Evolutionary conservation across 64 coral and sea anemone genomes (phyloP), one percentile per base, ranked within the genome.

Genomic region (Hydrozoanthus tunicans): DNA sequence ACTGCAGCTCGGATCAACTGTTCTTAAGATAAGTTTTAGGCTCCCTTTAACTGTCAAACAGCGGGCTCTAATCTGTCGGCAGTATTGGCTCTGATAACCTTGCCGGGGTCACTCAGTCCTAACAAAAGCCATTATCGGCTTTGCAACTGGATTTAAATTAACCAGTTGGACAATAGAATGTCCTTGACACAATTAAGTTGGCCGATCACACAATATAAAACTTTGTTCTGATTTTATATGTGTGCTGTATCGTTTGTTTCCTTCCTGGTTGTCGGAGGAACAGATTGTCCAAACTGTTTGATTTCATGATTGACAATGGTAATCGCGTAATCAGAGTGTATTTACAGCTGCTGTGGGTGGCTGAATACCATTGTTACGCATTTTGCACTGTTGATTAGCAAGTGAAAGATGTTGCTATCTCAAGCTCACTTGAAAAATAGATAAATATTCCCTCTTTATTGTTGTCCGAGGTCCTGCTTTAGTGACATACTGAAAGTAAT

Each of bases 101-200:
- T 58, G 69, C 43, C 55, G 24, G 84, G 84, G 84, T 88, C 84
- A 88, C 54, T 88, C 67, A 73, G 11, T 88, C 54, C 55, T 59
- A 88, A 88, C 84, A 88, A 88, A 88, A 43, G 84, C 84, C 54
- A 88, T 88, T 88, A 88, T 88, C 84, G 68, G 56, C 84, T 73
- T 88, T 88, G 26, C 84, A 88, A 88, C 84, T 88, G 84, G 84
- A 60, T 75, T 56, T 51, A 70, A 88, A 88, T 88, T 88, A 51
- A 88, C 59, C 53, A 75, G 15, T 88, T 88, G 52, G 84, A 51
- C 69, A 52, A 57, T 56, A 32, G 66, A 75, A 27, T 12, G 26
- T 59, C 56, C 9, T 59, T 59, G 12, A 24, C 56, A 51, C 84
- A 56, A 75, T 88, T 5, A 15, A 12, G 69, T 73, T 73, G 56